Evolutionary conservation across 2,797 vertebrate genomes (phyloP).

Genomic region (Psittacula derbiana): DNA sequence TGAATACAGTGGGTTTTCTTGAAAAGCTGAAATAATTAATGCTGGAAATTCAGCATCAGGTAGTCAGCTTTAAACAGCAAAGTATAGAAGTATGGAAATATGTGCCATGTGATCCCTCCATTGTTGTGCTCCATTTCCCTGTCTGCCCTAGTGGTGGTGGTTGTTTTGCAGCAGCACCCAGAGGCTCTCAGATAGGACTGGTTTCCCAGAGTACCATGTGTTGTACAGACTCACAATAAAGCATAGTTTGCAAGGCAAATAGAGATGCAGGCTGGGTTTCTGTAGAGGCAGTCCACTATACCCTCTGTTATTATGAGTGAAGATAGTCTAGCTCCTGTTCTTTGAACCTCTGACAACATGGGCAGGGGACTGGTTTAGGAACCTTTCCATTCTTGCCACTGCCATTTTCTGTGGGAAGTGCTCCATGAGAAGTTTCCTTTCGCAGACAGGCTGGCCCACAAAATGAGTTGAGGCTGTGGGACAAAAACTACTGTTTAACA

Average conservation of each 20-base stretch:
- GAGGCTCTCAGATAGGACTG: rapidly evolving
- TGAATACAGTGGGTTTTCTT: background rate
- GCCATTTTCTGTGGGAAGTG: rapidly evolving
- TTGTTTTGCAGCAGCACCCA: background rate
- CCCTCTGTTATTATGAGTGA: rapidly evolving
- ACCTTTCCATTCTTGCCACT: background rate
- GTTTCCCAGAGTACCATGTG: rapidly evolving
- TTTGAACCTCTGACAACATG: rapidly evolving
- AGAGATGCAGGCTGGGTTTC: background rate
- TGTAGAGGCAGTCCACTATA: rapidly evolving
- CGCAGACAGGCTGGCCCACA: rapidly evolving
- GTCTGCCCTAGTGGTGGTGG: background rate
- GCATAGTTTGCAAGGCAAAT: background rate
- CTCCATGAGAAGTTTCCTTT: background rate
- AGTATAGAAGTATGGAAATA: rapidly evolving
- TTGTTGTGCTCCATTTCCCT: rapidly evolving
- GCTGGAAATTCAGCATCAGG: background rate
- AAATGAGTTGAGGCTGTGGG: rapidly evolving
- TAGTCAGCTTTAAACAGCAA: background rate
- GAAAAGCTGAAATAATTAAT: background rate
- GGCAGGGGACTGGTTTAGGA: background rate
- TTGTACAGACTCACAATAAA: rapidly evolving
- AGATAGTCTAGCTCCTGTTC: rapidly evolving
- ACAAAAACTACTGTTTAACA: background rate
- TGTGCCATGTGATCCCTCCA: background rate